Base-by-base conservation (phyloP, 2,888 invertebrate genomes). In the Phragmatobia fuliginosa region DNA sequence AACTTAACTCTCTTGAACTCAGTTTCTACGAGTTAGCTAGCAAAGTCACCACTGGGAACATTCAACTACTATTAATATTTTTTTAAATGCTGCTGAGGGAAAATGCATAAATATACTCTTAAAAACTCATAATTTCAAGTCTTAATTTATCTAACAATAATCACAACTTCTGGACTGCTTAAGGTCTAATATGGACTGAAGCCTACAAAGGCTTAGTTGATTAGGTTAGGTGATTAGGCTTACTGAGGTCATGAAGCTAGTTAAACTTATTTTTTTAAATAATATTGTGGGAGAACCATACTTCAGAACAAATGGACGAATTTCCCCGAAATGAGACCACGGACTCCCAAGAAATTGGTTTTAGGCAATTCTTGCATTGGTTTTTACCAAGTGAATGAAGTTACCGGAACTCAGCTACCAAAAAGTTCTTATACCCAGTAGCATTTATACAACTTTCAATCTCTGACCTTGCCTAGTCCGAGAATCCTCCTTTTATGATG, bases 1-100 rank as follows among this genome's bases (percentile, higher is more conserved):
- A 79, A 76, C 79, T 79, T 69, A 72, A 59, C 45, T 45, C 62
- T 74, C 32, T 81, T 74, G 66, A 36, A 79, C 69, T 66, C 67
- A 70, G 68, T 70, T 63, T 33, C 36, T 61, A 59, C 62, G 45
- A 79, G 66, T 76, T 73, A 68, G 36, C 36, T 61, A 63, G n/a
- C 8, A 49, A 49, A 49, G 45, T n/a, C 10, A 8, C 10, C n/a
- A 10, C 45, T 49, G n/a, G 45, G 45, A 49, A n/a, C n/a, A n/a
- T 49, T n/a, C n/a, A 49, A 49, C 45, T 49, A 8, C 45, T n/a
- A 49, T 49, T n/a, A 49, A 21, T 21, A 7, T 45, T 45, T 45
- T 21, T 6, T 41, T 4, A 41, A 49, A n/a, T 2, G 8, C 10
- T 7, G 45, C 45, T 7, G n/a, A 2, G 10, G 25, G 11, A 52